Conservation (phyloP, 2,888 invertebrate genomes). For the Teleiodes luculella region DNA sequence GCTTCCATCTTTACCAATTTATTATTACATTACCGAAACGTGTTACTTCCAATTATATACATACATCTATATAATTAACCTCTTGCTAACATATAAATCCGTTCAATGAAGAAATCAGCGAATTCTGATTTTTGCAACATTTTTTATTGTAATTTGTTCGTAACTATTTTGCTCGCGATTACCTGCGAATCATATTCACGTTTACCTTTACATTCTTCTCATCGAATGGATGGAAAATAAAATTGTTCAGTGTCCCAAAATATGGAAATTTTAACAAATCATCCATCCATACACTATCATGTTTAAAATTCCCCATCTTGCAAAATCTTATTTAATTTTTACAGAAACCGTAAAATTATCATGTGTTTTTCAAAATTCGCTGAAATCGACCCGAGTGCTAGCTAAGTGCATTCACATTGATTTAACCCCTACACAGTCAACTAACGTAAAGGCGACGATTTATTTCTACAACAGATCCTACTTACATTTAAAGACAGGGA, state of each 20-base stretch:
- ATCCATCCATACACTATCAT: too few species aligned
- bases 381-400: conserved; percentile 13
- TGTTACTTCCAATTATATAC: neutral
- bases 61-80: neutral
- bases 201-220: too few species aligned
- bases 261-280: too few species aligned
- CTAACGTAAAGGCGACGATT: conserved; percentile 60
- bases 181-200: too few species aligned
- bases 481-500: conserved; percentile 23
- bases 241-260: too few species aligned
- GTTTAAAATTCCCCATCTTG: too few species aligned
- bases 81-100: conserved; percentile 15
- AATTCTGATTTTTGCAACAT: neutral
- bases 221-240: too few species aligned
- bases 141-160: too few species aligned
- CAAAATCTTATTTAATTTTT: too few species aligned
- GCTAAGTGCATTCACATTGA: conserved; percentile 66
- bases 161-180: too few species aligned
- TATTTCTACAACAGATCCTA: conserved; percentile 48
- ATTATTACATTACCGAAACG: conserved; percentile 27
- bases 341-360: neutral
- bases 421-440: conserved; percentile 53
- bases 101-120: conserved; percentile 15
- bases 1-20: conserved; percentile 70
- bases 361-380: neutral